A percentile compares a stretch with the other conserved stretches of the same genome.
These are phyloP conservation scores for Enteromius argenteus DNA, from an alignment of 2,797 vertebrate species.

Conservation along the genomic window DNA sequence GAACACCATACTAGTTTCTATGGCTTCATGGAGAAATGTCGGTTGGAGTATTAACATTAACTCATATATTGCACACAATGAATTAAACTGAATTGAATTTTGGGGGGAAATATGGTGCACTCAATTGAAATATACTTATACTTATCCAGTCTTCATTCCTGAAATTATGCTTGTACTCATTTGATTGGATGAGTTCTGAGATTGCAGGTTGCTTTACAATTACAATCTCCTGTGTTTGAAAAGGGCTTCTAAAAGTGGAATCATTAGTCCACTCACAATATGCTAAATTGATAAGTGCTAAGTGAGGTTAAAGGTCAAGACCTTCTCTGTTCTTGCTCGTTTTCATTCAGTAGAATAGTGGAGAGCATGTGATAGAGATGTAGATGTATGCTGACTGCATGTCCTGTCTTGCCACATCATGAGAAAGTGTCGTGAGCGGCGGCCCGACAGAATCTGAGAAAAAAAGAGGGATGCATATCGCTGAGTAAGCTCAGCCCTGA, in stretches of 20 bases:
- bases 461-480: conserved; percentile 13
- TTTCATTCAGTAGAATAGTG: background rate
- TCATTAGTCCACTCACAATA: conserved; percentile 57
- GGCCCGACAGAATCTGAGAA: background rate
- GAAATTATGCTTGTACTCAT: background rate
- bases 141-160: background rate
- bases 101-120: background rate
- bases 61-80: too few relatives aligned
- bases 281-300: conserved; percentile 71
- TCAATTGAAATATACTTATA: background rate
- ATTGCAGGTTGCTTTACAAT: background rate
- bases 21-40: too few relatives aligned
- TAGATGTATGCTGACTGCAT: too few relatives aligned
- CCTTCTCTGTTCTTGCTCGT: conserved; percentile 32
- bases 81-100: background rate
- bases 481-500: conserved; percentile 18
- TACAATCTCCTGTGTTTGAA: conserved; percentile 35
- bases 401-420: background rate
- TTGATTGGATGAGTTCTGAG: conserved; percentile 1
- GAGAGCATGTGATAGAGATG: background rate
- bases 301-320: conserved; percentile 58
- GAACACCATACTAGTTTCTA: background rate
- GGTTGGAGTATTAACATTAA: too few relatives aligned
- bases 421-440: background rate
- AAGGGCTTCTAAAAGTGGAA: conserved; percentile 63